Percentiles rank a stretch among this genome's conserved stretches.
Conservation (phyloP, 1,140 invertebrate species). For the Drosophila setifemur region DNA sequence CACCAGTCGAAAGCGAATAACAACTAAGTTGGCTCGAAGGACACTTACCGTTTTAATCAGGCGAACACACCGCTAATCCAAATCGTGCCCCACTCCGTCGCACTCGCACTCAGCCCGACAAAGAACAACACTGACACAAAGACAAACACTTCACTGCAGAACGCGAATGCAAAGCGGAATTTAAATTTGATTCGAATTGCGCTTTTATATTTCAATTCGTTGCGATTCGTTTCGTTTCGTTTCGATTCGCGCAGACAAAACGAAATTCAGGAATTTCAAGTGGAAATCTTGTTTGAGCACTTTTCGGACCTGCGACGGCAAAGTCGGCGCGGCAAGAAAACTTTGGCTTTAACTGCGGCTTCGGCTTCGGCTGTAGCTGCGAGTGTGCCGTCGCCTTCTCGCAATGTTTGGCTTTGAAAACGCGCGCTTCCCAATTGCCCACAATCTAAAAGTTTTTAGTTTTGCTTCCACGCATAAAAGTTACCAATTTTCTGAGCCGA, state of each 20-base stretch:
- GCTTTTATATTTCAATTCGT: slow-evolving; percentile 54
- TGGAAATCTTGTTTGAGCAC: slow-evolving; percentile 79
- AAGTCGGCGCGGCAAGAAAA: slow-evolving; percentile 43
- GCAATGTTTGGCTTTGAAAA: slow-evolving; percentile 29
- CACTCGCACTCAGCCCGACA: slow-evolving; percentile 15
- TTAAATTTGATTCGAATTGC: slow-evolving; percentile 59
- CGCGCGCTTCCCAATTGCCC: slow-evolving; percentile 35
- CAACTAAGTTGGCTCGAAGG: slow-evolving; percentile 16
- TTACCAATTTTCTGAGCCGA: no score
- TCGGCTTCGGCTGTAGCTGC: slow-evolving; percentile 26
- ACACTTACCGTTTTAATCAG: slow-evolving; percentile 60
- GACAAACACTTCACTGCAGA: slow-evolving; percentile 50
- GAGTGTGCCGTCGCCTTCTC: background rate
- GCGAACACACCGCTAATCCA: slow-evolving; percentile 62
- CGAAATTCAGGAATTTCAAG: slow-evolving; percentile 81
- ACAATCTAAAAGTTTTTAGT: slow-evolving; percentile 5
- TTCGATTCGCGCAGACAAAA: slow-evolving; percentile 50
- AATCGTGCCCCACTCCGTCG: slow-evolving; percentile 29
- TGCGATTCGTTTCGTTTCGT: slow-evolving; percentile 28
- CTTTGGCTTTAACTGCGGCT: slow-evolving; percentile 24
- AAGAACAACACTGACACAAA: slow-evolving; percentile 34
- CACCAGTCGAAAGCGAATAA: background rate
- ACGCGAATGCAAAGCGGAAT: slow-evolving; percentile 1
- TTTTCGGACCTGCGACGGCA: slow-evolving; percentile 57
- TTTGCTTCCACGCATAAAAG: no score